Percentiles rank a stretch among this genome's conserved stretches.
These are phyloP conservation scores for Halyomorpha halys DNA, from an alignment of 1,140 invertebrate genomes.

Conservation along the genomic window DNA sequence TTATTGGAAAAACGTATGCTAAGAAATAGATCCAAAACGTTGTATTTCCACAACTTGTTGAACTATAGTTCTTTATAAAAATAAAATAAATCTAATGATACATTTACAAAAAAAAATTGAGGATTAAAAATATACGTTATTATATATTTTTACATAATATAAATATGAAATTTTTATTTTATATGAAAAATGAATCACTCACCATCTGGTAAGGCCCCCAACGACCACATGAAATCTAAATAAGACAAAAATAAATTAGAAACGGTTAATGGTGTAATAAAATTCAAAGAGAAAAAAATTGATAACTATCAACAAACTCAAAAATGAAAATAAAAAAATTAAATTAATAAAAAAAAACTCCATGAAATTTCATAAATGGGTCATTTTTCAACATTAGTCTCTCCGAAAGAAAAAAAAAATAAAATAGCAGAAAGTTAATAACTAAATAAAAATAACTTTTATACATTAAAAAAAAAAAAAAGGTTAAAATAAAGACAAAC, in stretches of 20 bases:
- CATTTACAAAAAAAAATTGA: too few relatives aligned
- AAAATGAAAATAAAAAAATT: constrained; percentile 28
- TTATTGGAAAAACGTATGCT: too few relatives aligned
- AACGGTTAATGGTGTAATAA: constrained; percentile 31
- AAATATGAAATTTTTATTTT: too few relatives aligned
- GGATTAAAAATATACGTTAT: too few relatives aligned
- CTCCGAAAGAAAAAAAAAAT: neutral
- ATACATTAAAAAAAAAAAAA: neutral
- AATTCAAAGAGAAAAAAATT: constrained; percentile 19
- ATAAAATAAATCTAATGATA: too few relatives aligned
- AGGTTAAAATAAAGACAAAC: constrained; percentile 2
- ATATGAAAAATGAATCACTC: constrained; percentile 42
- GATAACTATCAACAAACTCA: neutral
- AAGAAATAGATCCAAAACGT: too few relatives aligned
- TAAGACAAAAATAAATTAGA: constrained; percentile 48
- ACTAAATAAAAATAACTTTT: neutral
- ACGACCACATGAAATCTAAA: constrained; percentile 97
- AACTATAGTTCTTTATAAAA: too few relatives aligned
- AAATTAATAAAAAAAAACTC: constrained; percentile 35
- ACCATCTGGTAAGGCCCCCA: constrained; percentile 93
- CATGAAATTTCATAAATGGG: constrained; percentile 49
- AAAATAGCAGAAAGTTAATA: neutral
- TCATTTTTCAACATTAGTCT: constrained; percentile 6
- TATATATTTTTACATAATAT: too few relatives aligned
- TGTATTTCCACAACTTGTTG: too few relatives aligned